A percentile compares a stretch with the other conserved stretches of the same genome.
These are phyloP conservation scores for Apamea crenata DNA, from an alignment of 2,888 invertebrate species.

Conservation along the genomic window DNA sequence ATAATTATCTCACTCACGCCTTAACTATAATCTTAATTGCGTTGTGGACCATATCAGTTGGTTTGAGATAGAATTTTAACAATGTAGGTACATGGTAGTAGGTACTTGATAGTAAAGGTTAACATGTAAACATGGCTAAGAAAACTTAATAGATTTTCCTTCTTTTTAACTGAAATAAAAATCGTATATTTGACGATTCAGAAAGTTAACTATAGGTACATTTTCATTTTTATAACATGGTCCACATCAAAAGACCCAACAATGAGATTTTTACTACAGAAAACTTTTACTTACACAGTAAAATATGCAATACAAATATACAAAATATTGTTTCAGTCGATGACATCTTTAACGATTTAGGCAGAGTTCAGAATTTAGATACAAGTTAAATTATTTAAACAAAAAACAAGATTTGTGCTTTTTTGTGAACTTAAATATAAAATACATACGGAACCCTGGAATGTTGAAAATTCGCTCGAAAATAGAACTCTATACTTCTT, in stretches of 20 bases:
- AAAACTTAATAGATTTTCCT: conserved; percentile 10
- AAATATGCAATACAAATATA: conserved; percentile 81
- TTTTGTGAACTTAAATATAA: conserved; percentile 77
- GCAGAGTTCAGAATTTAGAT: conserved; percentile 72
- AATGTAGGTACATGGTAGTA: conserved; percentile 36
- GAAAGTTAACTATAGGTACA: conserved; percentile 47
- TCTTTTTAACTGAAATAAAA: conserved; percentile 17
- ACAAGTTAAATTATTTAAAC: conserved; percentile 47
- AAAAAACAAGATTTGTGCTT: conserved; percentile 77
- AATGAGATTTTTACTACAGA: conserved; percentile 71
- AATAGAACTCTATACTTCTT: conserved; percentile 80
- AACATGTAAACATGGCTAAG: conserved; percentile 14
- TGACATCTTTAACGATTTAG: conserved; percentile 74
- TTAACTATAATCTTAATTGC: conserved; percentile 75
- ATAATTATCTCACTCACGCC: conserved; percentile 83
- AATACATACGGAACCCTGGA: conserved; percentile 83
- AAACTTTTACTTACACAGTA: conserved; percentile 71
- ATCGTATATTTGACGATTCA: conserved; percentile 2
- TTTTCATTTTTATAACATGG: conserved; percentile 66
- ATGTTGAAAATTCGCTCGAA: conserved; percentile 87
- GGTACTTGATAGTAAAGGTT: conserved; percentile 24
- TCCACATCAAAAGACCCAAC: conserved; percentile 73
- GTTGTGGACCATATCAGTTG: conserved; percentile 73
- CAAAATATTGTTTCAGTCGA: conserved; percentile 84
- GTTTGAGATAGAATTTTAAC: conserved; percentile 39